Conservation (phyloP, 2,797 vertebrate genomes). For the Hypotaenidia philippensis region DNA sequence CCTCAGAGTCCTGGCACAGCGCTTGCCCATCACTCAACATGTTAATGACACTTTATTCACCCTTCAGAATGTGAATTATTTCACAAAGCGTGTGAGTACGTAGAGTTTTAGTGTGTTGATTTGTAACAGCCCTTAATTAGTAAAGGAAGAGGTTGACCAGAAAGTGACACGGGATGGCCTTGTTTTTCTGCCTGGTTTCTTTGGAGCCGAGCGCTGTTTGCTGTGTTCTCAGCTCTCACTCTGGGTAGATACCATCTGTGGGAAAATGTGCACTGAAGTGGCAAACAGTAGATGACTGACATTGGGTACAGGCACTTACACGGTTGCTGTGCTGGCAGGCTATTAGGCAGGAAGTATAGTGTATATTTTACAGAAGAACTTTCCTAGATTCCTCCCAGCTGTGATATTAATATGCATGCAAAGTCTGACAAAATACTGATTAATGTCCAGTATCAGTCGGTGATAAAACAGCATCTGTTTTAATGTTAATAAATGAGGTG, state of each 20-base stretch:
- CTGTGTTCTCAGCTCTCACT: conserved; percentile 20
- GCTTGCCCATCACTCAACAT: background rate
- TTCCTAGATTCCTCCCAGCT: conserved; percentile 37
- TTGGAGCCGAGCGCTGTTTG: background rate
- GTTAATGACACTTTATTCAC: background rate
- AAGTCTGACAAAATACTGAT: conserved; percentile 74
- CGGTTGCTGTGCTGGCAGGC: background rate
- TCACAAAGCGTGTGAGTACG: background rate
- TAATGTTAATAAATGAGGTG: conserved; percentile 76
- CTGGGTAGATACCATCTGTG: conserved; percentile 49
- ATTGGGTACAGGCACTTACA: background rate
- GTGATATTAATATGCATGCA: conserved; percentile 66
- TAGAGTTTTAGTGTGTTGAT: background rate
- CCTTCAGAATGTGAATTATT: background rate
- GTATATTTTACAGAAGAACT: conserved; percentile 27
- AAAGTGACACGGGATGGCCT: background rate
- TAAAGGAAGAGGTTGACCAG: conserved; percentile 1
- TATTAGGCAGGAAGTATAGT: background rate
- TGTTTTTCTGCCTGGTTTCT: background rate
- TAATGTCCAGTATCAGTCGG: conserved; percentile 77
- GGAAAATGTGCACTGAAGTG: conserved; percentile 42
- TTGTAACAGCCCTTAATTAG: background rate
- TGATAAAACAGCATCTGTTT: conserved; percentile 78
- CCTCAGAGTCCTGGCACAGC: background rate
- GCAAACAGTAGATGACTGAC: conserved; percentile 34